Base-by-base conservation (phyloP, 1,140 invertebrate species). In the Laodelphax striatellus region DNA sequence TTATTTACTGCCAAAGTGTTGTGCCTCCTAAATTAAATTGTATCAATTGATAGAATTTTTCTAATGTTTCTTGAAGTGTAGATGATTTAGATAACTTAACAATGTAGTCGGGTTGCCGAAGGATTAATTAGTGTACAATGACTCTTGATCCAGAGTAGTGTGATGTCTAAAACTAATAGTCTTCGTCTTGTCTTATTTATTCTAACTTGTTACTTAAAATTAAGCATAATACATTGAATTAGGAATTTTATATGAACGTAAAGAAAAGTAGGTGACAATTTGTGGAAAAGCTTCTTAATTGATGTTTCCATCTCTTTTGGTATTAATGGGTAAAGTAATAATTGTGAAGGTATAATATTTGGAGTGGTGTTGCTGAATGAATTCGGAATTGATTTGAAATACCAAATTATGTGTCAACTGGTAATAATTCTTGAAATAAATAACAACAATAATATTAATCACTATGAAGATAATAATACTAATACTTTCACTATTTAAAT, bases 1-100 rank as follows among this genome's bases (percentile, higher is more conserved):
- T 24, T 53, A 22, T 53, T 34, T 52, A 54, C 58, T 60, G 58
- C 58, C 58, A 60, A 60, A 60, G 58, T 60, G 52, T 53, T 50
- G 58, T 60, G 58, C 58, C 58, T 60, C 44, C 24, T 50, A 54
- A 52, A 42, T 60, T 38, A 50, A 38, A 54, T 42, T 38, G 11
- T 38, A 41, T 60, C 44, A 24, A 38, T 38, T 38, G 9, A 31
- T 21, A 52, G 17, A 34, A 31, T 21, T 50, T 58, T 59, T 53
- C 17, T 53, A 59, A 46, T 59, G 58, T 59, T 52, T 59, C 58
- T 31, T n/a, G 24, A 28, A 28, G 22, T 24, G n/a, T n/a, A 53
- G 22, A 24, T 53, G 52, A n/a, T 17, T 54, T 58, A 43, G 34
- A 34, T 54, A 16, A 17, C 43, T 58, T 59, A 59, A 52, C 53